phyloP scores from a whole-genome alignment of 2,888 invertebrate genomes.

The Leptopilina myrica region DNA sequence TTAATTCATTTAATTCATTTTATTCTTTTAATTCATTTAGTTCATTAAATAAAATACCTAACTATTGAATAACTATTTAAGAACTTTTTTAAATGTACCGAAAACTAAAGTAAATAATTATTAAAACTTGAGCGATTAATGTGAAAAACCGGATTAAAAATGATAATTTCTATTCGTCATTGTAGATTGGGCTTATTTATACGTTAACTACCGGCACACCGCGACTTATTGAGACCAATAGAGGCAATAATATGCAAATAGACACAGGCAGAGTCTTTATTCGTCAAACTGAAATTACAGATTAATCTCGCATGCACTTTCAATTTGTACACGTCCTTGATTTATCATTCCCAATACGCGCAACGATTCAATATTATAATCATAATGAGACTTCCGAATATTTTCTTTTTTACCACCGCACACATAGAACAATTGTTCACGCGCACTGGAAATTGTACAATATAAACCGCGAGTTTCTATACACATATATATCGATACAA shows the following conservation, averaged over 20 bases:
- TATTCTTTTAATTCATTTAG: too few relatives aligned
- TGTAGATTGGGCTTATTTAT: constrained; percentile 44
- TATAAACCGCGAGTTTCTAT: not conserved
- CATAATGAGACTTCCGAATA: constrained; percentile 10
- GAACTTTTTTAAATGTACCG: too few relatives aligned
- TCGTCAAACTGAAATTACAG: constrained; percentile 57
- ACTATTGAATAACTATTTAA: too few relatives aligned
- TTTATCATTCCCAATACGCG: constrained; percentile 3
- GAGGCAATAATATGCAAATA: constrained; percentile 64
- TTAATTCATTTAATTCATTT: too few relatives aligned
- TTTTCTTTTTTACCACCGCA: not conserved
- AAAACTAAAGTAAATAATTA: too few relatives aligned
- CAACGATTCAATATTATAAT: not conserved
- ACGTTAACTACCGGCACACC: constrained; percentile 61
- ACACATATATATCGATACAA: not conserved
- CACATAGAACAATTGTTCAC: not conserved
- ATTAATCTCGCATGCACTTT: constrained; percentile 62
- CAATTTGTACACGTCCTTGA: constrained; percentile 53
- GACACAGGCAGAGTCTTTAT: constrained; percentile 47
- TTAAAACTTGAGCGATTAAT: too few relatives aligned
- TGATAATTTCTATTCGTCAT: not conserved
- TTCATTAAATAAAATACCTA: too few relatives aligned
- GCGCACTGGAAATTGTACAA: not conserved
- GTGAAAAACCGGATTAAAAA: not conserved
- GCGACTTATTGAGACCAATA: constrained; percentile 68